A percentile compares a stretch with the other conserved stretches of the same genome.
Conservation (phyloP, 2,888 invertebrate genomes). For the Lysandra bellargus region DNA sequence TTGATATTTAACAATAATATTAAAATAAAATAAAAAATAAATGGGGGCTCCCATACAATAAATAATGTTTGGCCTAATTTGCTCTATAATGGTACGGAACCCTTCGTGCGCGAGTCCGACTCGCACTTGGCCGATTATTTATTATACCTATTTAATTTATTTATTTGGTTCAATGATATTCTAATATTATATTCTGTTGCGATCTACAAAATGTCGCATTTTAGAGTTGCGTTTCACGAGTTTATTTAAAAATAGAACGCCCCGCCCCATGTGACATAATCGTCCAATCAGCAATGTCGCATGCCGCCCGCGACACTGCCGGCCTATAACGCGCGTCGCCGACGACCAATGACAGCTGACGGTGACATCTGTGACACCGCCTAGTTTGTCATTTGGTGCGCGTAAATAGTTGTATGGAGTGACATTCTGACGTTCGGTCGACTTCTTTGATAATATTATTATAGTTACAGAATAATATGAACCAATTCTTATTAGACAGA, state of each 20-base stretch:
- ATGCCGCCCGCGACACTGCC: constrained; percentile 67
- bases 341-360: constrained; percentile 62
- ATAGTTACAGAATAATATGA: too few species aligned
- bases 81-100: too few species aligned
- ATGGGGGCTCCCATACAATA: too few species aligned
- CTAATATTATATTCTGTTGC: background rate
- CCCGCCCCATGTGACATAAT: constrained; percentile 68
- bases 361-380: constrained; percentile 74
- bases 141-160: too few species aligned
- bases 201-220: background rate
- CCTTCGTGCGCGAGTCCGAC: too few species aligned
- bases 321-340: constrained; percentile 70
- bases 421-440: background rate
- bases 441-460: background rate
- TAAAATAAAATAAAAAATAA: too few species aligned
- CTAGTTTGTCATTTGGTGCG: constrained; percentile 46
- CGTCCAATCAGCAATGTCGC: constrained; percentile 73
- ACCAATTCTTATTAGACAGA: too few species aligned
- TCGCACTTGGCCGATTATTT: too few species aligned
- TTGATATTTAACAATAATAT: too few species aligned
- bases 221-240: background rate
- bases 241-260: constrained; percentile 55
- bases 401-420: background rate
- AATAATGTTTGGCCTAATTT: too few species aligned
- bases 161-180: too few species aligned